These are phyloP conservation scores for Limnephilus rhombicus DNA, from an alignment of 2,888 invertebrate genomes.

Conservation along the genomic window DNA sequence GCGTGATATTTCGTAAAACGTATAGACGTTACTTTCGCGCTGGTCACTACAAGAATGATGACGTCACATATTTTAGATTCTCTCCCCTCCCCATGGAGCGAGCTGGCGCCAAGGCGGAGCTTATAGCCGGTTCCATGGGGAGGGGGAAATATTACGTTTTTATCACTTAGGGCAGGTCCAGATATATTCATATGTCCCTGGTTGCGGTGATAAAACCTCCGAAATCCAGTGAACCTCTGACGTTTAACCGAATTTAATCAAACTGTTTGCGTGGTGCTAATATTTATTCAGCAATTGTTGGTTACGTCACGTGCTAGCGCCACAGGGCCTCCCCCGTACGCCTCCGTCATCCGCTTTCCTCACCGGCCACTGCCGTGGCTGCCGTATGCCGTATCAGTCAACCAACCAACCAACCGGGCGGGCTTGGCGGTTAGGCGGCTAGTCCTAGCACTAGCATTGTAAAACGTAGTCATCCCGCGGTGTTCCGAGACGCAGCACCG, in stretches of 20 bases:
- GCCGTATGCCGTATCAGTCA: too few relatives aligned
- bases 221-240: background rate
- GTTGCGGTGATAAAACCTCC: background rate
- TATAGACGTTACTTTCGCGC: too few relatives aligned
- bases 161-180: too few relatives aligned
- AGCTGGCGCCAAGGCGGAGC: too few relatives aligned
- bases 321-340: background rate
- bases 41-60: too few relatives aligned
- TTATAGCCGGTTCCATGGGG: too few relatives aligned
- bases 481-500: constrained; percentile 34
- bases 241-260: background rate
- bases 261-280: background rate
- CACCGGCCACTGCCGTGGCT: background rate
- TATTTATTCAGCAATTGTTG: background rate
- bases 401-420: background rate
- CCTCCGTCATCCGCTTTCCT: background rate
- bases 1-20: too few relatives aligned
- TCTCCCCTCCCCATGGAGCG: too few relatives aligned
- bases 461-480: background rate
- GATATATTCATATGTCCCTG: too few relatives aligned
- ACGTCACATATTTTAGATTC: too few relatives aligned
- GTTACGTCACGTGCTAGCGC: background rate
- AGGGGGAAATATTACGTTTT: too few relatives aligned
- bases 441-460: background rate
- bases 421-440: background rate